phyloP scores from a whole-genome alignment of 2,113 vertebrate species.

The Callospermophilus lateralis region DNA sequence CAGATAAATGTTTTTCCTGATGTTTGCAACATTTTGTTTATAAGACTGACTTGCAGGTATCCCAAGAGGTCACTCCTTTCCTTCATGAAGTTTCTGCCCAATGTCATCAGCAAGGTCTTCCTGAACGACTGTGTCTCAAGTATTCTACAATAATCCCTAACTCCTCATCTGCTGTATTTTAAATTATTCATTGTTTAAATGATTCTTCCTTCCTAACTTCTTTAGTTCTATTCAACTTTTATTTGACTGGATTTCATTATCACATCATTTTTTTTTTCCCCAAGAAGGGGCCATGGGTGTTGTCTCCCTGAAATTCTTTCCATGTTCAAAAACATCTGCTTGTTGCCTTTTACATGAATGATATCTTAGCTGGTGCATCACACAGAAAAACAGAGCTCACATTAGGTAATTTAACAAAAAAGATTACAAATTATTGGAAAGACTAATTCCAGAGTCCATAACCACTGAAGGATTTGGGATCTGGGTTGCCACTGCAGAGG shows the following conservation, averaged over 20 bases:
- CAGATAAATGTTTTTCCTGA: neutral
- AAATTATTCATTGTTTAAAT: neutral
- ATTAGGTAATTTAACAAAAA: constrained; percentile 15
- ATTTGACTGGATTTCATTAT: constrained; percentile 36
- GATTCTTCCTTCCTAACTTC: neutral
- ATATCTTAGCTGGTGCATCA: neutral
- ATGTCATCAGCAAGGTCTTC: neutral
- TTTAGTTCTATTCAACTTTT: constrained; percentile 28
- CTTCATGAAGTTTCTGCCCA: neutral
- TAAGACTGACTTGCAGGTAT: neutral
- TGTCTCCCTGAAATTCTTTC: constrained; percentile 18
- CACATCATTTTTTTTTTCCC: neutral
- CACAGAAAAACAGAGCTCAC: constrained; percentile 1
- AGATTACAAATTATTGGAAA: constrained; percentile 16
- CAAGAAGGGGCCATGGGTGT: neutral
- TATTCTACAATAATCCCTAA: neutral
- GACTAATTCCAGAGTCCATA: neutral
- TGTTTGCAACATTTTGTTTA: constrained; percentile 35
- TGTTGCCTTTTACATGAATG: constrained; percentile 22
- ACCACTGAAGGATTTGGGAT: neutral
- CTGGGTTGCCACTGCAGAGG: neutral
- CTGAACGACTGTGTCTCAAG: neutral
- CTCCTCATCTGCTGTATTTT: neutral
- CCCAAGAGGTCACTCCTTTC: neutral
- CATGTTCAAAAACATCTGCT: neutral